Evolutionary conservation across 1,140 invertebrate species (phyloP).

Genomic region (Cydia strobilella): DNA sequence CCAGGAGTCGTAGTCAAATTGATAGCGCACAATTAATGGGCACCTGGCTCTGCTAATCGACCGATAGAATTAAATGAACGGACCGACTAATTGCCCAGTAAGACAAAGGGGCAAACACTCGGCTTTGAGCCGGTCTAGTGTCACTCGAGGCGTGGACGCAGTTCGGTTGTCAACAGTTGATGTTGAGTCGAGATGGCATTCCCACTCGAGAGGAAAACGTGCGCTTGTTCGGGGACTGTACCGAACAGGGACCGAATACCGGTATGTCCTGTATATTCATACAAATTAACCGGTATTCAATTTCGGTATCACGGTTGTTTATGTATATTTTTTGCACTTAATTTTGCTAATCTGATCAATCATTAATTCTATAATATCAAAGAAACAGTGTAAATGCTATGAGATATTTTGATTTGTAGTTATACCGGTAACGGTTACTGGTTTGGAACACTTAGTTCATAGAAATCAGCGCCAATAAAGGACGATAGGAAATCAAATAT

Average conservation of each 20-base stretch:
- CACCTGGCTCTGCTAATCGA: slow-evolving; percentile 73
- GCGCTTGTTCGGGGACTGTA: slow-evolving; percentile 12
- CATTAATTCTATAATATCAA: too few species aligned
- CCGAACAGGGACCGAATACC: too few species aligned
- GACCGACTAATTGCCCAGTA: slow-evolving; percentile 75
- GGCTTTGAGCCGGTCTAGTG: slow-evolving; percentile 75
- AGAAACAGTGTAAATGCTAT: too few species aligned
- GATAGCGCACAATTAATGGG: slow-evolving; percentile 70
- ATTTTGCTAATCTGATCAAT: too few species aligned
- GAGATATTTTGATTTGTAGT: too few species aligned
- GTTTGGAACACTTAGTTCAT: background rate
- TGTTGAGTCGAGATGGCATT: slow-evolving; percentile 45
- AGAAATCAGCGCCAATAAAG: background rate
- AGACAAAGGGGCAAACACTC: slow-evolving; percentile 78
- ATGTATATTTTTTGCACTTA: too few species aligned
- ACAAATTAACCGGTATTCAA: too few species aligned
- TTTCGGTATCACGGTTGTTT: too few species aligned
- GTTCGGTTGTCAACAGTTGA: slow-evolving; percentile 42
- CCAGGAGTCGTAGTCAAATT: slow-evolving; percentile 53
- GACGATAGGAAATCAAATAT: background rate
- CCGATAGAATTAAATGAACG: slow-evolving; percentile 77
- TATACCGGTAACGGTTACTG: too few species aligned
- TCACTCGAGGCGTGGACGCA: slow-evolving; percentile 66
- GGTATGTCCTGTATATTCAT: too few species aligned
- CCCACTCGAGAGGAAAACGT: background rate